Evolutionary conservation across 1,140 invertebrate species (phyloP).

Genomic region (Frieseomelitta varia): DNA sequence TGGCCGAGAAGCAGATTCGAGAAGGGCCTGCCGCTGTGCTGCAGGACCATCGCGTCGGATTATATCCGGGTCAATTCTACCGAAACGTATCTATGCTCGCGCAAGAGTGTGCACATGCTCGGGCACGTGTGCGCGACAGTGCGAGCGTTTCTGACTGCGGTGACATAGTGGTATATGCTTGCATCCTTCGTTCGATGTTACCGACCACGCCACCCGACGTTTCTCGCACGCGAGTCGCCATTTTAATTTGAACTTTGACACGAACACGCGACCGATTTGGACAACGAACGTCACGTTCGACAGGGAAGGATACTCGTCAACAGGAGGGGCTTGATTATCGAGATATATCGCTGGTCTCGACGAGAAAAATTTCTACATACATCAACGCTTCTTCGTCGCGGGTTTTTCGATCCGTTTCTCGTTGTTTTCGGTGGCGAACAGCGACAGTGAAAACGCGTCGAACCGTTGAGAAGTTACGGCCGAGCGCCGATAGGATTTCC

Average conservation of each 20-base stretch:
- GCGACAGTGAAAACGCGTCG: neutral
- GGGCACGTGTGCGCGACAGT: constrained; percentile 11
- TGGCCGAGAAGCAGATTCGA: constrained; percentile 8
- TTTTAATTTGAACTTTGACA: constrained; percentile 31
- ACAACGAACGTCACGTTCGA: constrained; percentile 48
- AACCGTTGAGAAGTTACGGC: neutral
- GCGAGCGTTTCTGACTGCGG: neutral
- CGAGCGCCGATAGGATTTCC: constrained; percentile 28
- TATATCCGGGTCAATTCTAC: constrained; percentile 60
- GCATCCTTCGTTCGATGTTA: neutral
- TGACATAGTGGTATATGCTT: neutral
- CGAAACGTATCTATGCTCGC: constrained; percentile 52
- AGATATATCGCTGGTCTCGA: constrained; percentile 32
- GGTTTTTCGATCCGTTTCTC: neutral
- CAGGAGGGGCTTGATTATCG: constrained; percentile 27
- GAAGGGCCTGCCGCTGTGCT: constrained; percentile 8
- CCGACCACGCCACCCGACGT: neutral
- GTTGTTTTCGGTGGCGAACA: neutral
- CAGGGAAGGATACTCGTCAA: neutral
- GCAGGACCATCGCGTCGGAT: constrained; percentile 49
- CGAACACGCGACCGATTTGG: constrained; percentile 34
- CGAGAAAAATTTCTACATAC: neutral
- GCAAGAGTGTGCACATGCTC: constrained; percentile 39
- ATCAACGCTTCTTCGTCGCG: neutral
- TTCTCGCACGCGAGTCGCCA: neutral